Conservation (phyloP, 2,113 vertebrate species). For the Hemiprocne comata region DNA sequence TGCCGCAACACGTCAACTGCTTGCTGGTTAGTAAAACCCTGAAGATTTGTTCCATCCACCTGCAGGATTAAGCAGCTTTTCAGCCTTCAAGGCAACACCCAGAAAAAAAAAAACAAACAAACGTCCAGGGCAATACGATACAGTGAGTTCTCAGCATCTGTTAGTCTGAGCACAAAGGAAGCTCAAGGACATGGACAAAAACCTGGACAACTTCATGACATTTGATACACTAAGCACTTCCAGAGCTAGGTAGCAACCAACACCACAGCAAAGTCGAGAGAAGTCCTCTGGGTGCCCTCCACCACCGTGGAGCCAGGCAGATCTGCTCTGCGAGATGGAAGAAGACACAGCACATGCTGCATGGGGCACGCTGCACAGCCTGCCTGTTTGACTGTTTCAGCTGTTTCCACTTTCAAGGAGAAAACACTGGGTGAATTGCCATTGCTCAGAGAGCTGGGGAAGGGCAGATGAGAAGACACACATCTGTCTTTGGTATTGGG, state of each 20-base stretch:
- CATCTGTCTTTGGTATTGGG: fast-evolving
- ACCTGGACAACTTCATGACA: fast-evolving
- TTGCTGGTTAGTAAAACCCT: conserved; percentile 96
- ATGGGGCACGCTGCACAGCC: fast-evolving
- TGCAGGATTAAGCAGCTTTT: conserved; percentile 65
- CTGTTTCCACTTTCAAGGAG: fast-evolving
- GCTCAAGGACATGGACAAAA: not conserved
- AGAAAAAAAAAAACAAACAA: not conserved
- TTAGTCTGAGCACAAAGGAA: not conserved
- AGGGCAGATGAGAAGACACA: not conserved
- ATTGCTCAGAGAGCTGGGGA: not conserved
- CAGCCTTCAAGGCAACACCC: not conserved
- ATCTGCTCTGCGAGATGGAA: not conserved
- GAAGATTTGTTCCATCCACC: conserved; percentile 94
- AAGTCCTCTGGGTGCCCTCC: not conserved
- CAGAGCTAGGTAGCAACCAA: not conserved
- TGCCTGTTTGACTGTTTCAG: not conserved
- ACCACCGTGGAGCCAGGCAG: fast-evolving
- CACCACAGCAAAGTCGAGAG: not conserved
- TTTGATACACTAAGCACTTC: not conserved
- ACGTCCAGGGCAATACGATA: not conserved
- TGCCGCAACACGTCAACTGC: conserved; percentile 93
- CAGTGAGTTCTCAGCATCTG: not conserved
- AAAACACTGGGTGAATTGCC: not conserved
- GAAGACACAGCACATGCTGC: fast-evolving